Conservation (phyloP, 2,797 vertebrate species). For the Pteropus rufus region DNA sequence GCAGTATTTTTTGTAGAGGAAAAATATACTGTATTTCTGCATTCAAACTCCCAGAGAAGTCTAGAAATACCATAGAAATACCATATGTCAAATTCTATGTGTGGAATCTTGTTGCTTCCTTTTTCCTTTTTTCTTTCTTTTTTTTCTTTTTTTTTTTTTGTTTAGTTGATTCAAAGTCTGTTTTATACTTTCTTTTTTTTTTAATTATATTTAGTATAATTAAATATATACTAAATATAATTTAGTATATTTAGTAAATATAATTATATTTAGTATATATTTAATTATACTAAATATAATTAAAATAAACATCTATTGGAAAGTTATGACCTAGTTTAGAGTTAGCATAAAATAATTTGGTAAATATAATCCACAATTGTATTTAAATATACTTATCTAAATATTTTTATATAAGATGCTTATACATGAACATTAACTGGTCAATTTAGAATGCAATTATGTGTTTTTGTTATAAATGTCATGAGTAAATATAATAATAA, state of each 20-base stretch:
- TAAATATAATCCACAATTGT: constrained; percentile 4
- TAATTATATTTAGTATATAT: no score
- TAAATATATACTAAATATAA: no score
- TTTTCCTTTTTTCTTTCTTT: not conserved
- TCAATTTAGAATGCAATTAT: not conserved
- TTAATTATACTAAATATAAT: constrained; percentile 7
- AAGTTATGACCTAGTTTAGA: constrained; percentile 21
- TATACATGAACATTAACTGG: not conserved
- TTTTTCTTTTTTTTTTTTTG: not conserved
- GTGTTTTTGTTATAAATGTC: not conserved
- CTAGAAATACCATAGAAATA: not conserved
- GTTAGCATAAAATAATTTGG: constrained; percentile 17
- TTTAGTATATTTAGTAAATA: no score
- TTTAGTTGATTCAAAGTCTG: not conserved
- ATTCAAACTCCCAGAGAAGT: not conserved
- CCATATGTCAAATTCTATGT: not conserved
- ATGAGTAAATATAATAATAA: not conserved
- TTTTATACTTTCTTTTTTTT: not conserved
- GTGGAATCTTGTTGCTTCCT: not conserved
- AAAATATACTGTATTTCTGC: not conserved
- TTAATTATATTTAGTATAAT: no score
- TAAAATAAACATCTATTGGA: constrained; percentile 4
- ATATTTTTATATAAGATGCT: not conserved
- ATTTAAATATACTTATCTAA: constrained; percentile 15
- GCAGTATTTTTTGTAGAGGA: not conserved